Percentiles rank a stretch among this genome's conserved stretches.
phyloP scores from a whole-genome alignment of 1,140 invertebrate genomes.

The Diorhabda sublineata region DNA sequence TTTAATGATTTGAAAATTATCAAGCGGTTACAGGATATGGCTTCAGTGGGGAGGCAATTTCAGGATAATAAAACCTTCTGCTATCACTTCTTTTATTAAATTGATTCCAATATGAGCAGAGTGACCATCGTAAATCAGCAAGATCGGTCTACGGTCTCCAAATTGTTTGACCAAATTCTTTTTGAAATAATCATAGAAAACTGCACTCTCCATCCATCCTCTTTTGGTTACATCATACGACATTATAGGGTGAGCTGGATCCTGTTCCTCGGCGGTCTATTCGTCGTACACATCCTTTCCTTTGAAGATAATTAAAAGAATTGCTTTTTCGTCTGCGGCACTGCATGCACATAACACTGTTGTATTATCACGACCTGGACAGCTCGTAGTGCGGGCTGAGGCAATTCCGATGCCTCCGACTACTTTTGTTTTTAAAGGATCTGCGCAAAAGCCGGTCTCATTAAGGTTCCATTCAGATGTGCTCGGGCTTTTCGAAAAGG shows the following conservation, averaged over 20 bases:
- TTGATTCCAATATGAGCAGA: background rate
- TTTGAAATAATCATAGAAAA: conserved; percentile 35
- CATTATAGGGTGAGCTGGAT: too few species aligned
- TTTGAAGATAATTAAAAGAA: conserved; percentile 39
- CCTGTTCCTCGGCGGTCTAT: conserved; percentile 7
- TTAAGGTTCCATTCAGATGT: conserved; percentile 33
- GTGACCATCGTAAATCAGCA: conserved; percentile 36
- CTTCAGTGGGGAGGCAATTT: conserved; percentile 31
- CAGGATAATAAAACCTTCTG: conserved; percentile 30
- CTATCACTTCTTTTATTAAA: background rate
- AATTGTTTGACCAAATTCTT: conserved; percentile 31
- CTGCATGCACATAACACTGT: conserved; percentile 40
- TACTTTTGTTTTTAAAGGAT: conserved; percentile 9
- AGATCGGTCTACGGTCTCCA: conserved; percentile 29
- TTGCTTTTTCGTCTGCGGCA: conserved; percentile 30
- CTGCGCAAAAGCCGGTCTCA: conserved; percentile 29
- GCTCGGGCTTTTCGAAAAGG: too few species aligned
- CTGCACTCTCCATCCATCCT: too few species aligned
- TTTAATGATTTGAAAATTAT: conserved; percentile 40
- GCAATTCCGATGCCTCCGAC: too few species aligned
- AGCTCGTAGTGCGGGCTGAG: too few species aligned
- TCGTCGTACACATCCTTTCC: conserved; percentile 30
- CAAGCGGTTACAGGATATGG: conserved; percentile 41
- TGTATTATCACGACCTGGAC: conserved; percentile 36
- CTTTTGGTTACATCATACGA: too few species aligned